Base-by-base conservation (phyloP, 2,888 invertebrate genomes). In the Chymomyza fuscimana region DNA sequence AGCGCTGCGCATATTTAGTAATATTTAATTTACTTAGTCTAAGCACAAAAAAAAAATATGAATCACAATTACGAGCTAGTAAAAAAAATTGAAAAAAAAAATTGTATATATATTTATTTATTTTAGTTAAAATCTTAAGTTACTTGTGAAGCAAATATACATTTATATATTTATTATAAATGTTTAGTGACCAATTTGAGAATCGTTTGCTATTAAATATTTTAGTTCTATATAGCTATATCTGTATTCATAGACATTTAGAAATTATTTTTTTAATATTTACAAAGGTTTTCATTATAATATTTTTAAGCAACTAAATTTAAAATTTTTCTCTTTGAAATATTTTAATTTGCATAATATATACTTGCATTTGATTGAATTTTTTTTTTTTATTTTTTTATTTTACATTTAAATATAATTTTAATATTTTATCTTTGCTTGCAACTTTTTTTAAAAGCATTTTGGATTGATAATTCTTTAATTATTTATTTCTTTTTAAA, bases 1-100 rank as follows among this genome's bases (percentile, higher is more conserved):
- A 77, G 65, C 77, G 63, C 66, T 77, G 66, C 59, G 62, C 62
- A 66, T 77, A 64, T 74, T 68, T 59, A 65, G 70, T 66, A 29
- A 69, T 70, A 50, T 16, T 51, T 62, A 66, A 61, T 60, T 29
- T 32, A 64, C 63, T 78, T 71, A 69, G 63, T 74, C 40, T 76
- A 74, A 12, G 19, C 65, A 74, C 71, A 46, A 19, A 22, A 68
- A 76, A 66, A 75, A 75, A 77, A 77, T 69, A 51, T 62, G 22
- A 51, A 64, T 19, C 50, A 62, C 58, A 63, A 52, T 29, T 70
- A 70, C 61, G 36, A 68, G 56, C 68, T 74, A 72, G 36, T 58
- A 58, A 65, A 74, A 72, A 74, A 22, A 56, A 58, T 22, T 40
- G 1, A 6, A 29, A 15, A 19, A 58, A 65, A 19, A 65, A 71